Conservation (phyloP, 2,797 vertebrate species). For the Parambassis ranga region DNA sequence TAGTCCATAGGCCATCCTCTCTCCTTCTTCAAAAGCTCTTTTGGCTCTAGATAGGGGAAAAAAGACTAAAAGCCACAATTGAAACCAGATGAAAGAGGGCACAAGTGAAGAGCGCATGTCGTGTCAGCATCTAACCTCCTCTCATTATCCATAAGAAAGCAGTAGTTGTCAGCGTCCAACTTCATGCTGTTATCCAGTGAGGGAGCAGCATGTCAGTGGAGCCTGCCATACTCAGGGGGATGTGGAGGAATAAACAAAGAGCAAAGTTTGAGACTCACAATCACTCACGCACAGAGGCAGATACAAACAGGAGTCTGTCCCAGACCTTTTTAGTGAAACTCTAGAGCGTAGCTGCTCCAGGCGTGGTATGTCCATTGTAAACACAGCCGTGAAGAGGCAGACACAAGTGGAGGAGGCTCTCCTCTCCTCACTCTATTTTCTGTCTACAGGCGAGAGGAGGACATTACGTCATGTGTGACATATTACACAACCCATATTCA, state of each 20-base stretch:
- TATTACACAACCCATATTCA: not conserved
- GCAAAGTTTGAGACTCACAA: constrained; percentile 54
- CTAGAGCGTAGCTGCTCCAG: constrained; percentile 63
- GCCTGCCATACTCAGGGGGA: constrained; percentile 54
- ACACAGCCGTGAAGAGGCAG: constrained; percentile 61
- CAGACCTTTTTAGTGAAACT: constrained; percentile 70
- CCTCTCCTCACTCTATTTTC: constrained; percentile 31
- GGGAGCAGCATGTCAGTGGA: constrained; percentile 39
- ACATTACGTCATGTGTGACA: constrained; percentile 35
- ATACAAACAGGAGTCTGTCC: constrained; percentile 45
- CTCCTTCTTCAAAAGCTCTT: constrained; percentile 40
- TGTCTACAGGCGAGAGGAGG: constrained; percentile 30
- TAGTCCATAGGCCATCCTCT: constrained; percentile 16
- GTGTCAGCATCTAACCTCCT: constrained; percentile 72
- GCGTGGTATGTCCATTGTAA: constrained; percentile 70
- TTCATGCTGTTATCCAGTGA: constrained; percentile 64
- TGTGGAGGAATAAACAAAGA: constrained; percentile 65
- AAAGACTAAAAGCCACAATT: constrained; percentile 61
- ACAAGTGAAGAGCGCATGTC: constrained; percentile 61
- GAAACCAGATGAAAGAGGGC: constrained; percentile 73
- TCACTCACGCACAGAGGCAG: constrained; percentile 21
- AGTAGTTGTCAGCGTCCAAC: constrained; percentile 51
- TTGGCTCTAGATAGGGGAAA: constrained; percentile 17
- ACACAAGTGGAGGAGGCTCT: constrained; percentile 52
- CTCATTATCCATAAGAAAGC: constrained; percentile 77